Percentiles rank a stretch among this genome's conserved stretches.
Conservation (phyloP, 2,797 vertebrate species). For the Coccyzus lansbergi region DNA sequence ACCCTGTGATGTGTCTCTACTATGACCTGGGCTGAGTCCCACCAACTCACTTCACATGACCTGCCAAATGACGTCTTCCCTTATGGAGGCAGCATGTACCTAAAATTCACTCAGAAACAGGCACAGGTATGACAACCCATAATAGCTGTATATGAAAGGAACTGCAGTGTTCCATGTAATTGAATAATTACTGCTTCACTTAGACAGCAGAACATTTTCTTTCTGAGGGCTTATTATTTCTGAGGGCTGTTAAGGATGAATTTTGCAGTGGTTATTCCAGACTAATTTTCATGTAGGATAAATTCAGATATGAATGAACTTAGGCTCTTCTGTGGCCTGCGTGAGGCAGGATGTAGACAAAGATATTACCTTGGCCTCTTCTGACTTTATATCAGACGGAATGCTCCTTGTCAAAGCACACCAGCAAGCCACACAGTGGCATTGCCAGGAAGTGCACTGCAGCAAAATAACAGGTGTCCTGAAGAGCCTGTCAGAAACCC, state of each 20-base stretch:
- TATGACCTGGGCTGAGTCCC: not conserved
- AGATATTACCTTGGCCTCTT: not conserved
- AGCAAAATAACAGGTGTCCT: not conserved
- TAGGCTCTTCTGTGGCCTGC: accelerated
- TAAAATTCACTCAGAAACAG: not conserved
- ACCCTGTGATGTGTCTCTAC: not conserved
- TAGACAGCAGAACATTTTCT: not conserved
- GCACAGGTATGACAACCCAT: not conserved
- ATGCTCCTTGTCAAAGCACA: not conserved
- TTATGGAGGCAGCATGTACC: not conserved
- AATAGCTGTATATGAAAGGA: not conserved
- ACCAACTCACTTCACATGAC: not conserved
- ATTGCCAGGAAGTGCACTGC: not conserved
- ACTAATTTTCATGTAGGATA: not conserved
- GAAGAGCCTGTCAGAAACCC: not conserved
- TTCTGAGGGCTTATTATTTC: not conserved
- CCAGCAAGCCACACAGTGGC: not conserved
- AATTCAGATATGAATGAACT: not conserved
- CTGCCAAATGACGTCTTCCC: not conserved
- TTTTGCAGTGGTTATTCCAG: not conserved
- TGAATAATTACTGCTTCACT: not conserved
- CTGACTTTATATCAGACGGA: not conserved
- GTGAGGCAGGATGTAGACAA: not conserved
- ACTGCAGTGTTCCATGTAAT: not conserved
- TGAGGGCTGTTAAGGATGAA: not conserved